Percentiles rank a stretch among this genome's conserved stretches.
These are phyloP conservation scores for Tragelaphus oryx DNA, from an alignment of 2,797 vertebrate genomes.

Conservation along the genomic window DNA sequence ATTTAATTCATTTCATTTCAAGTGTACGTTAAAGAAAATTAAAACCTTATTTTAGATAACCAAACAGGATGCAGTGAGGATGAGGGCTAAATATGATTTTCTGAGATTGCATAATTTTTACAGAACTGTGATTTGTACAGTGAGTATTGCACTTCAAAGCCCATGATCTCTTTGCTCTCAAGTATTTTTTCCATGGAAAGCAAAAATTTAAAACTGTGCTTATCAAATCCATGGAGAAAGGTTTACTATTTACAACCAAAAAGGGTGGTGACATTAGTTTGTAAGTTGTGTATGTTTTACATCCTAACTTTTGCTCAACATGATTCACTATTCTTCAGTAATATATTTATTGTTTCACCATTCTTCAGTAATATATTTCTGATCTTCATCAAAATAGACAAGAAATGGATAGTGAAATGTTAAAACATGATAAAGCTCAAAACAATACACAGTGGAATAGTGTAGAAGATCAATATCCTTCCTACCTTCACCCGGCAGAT, in stretches of 20 bases:
- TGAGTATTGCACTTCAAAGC: conserved; percentile 17
- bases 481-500: background rate
- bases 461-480: background rate
- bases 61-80: background rate
- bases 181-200: conserved; percentile 27
- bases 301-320: conserved; percentile 9
- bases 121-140: conserved; percentile 16
- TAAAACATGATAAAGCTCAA: background rate
- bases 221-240: conserved; percentile 9
- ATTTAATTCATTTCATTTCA: conserved; percentile 33
- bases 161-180: conserved; percentile 7
- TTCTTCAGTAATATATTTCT: background rate
- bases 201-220: conserved; percentile 25
- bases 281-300: background rate
- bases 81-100: background rate
- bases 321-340: background rate
- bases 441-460: background rate
- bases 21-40: background rate
- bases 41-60: background rate
- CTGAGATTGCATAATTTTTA: conserved; percentile 3
- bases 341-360: background rate
- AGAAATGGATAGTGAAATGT: background rate
- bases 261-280: background rate
- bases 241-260: conserved; percentile 9
- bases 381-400: background rate